These are phyloP conservation scores for Sinotaia quadrata DNA, from an alignment of 2,888 invertebrate species.

Conservation along the genomic window DNA sequence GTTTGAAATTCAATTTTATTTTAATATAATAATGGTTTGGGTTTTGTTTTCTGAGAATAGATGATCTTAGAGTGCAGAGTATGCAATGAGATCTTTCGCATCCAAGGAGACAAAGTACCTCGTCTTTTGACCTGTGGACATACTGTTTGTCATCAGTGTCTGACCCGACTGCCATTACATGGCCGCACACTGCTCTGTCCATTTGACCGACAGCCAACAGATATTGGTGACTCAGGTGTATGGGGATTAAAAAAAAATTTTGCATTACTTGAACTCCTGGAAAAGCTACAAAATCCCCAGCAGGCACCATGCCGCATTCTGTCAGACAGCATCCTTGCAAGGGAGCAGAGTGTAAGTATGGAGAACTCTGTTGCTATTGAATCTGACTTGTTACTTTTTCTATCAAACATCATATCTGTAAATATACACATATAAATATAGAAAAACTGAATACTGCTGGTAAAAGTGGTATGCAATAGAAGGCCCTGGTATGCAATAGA, in stretches of 20 bases:
- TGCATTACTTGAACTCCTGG: conserved; percentile 76
- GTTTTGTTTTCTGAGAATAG: conserved; percentile 35
- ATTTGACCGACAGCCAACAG: conserved; percentile 77
- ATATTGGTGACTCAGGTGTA: conserved; percentile 69
- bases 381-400: background rate
- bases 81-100: conserved; percentile 76
- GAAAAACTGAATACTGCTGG: too few relatives aligned
- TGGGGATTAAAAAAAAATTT: conserved; percentile 75
- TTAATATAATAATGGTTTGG: background rate
- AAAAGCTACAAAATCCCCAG: conserved; percentile 73
- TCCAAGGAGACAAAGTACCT: conserved; percentile 77
- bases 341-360: conserved; percentile 59
- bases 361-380: background rate
- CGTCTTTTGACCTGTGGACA: conserved; percentile 73
- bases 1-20: background rate
- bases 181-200: conserved; percentile 75
- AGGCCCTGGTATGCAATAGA: too few relatives aligned
- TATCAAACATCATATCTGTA: too few relatives aligned
- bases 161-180: conserved; percentile 73
- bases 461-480: too few relatives aligned
- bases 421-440: too few relatives aligned
- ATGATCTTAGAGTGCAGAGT: conserved; percentile 75
- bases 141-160: conserved; percentile 77
- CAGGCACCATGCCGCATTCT: conserved; percentile 43
- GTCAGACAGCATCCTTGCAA: conserved; percentile 52